Base-by-base conservation (phyloP, 2,113 vertebrate species). In the Scatophagus argus region DNA sequence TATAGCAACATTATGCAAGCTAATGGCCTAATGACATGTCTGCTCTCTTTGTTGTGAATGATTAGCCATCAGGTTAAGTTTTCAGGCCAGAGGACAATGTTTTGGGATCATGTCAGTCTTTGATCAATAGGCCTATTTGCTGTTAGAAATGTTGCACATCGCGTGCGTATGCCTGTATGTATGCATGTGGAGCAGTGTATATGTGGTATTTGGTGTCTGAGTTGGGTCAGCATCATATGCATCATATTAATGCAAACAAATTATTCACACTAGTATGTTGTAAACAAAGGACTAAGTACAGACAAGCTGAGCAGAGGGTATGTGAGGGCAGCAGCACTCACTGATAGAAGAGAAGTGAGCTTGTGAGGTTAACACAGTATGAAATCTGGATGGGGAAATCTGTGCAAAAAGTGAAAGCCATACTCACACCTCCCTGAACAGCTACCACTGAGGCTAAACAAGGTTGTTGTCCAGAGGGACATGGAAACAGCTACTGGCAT, bases 1-100 rank as follows among this genome's bases (percentile, higher is more conserved):
- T 51, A 25, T n/a, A 32, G 61, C 65, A 59, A 67, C 47, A 72
- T 60, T 71, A 61, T 71, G 58, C 29, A 77, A 59, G 17, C 54
- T 65, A 58, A 62, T 43, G 56, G 27, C 68, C 7, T 73, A 63
- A 74, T 73, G 36, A 77, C 25, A 44, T 12, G 4, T 23, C 60
- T 61, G 43, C 29, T 47, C 9, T 49, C 16, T 65, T 67, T 67
- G 55, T 49, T 72, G 39, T 39, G 36, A 77, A 38, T 47, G 34
- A 81, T 56, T 52, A 23, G 19, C 16, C 8, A 21, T 27, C 41
- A 41, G 6, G 56, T 77, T 72, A 21, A 54, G 52, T 73, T n/a
- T 69, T 77, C 0, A 60, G 47, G 51, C 59, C n/a, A 59, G 58
- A 27, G 3, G 21, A 46, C 41, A 56, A 34, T 9, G 3, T 51